These are phyloP conservation scores for Drosophila mauritiana DNA, from an alignment of 1,140 invertebrate genomes.

Conservation along the genomic window DNA sequence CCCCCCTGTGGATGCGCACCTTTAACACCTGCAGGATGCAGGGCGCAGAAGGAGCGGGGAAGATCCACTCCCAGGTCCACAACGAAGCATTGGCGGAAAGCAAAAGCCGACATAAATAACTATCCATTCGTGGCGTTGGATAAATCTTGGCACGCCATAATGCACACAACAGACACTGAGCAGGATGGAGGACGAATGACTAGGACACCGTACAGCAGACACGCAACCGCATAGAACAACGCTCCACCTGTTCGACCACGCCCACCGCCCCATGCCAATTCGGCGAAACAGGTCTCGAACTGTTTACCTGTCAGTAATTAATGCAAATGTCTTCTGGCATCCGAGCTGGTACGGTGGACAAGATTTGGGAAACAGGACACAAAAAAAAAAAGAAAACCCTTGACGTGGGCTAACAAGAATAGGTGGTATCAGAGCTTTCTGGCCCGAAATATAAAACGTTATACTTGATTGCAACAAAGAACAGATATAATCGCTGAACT, in stretches of 20 bases:
- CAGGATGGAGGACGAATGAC: background rate
- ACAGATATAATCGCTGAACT: too few relatives aligned
- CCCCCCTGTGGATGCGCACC: background rate
- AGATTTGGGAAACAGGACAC: background rate
- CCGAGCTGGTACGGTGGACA: background rate
- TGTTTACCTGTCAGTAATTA: constrained; percentile 44
- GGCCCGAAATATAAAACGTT: too few relatives aligned
- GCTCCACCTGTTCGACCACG: background rate
- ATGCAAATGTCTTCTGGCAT: constrained; percentile 20
- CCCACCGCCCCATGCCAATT: background rate
- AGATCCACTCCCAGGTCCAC: background rate
- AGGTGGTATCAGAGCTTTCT: too few relatives aligned
- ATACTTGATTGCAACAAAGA: too few relatives aligned
- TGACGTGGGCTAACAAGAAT: too few relatives aligned
- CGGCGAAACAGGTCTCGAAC: constrained; percentile 4
- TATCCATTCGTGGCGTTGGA: constrained; percentile 21
- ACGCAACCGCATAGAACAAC: constrained; percentile 8
- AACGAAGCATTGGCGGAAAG: background rate
- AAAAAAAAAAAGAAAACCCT: background rate
- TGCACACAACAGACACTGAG: constrained; percentile 3
- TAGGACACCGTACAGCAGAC: background rate
- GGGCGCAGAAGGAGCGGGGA: background rate
- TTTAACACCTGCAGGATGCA: background rate
- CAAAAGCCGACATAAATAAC: constrained; percentile 41
- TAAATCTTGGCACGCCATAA: constrained; percentile 24